Conservation (phyloP, 2,888 invertebrate genomes). For the Eumerus sabulonum region DNA sequence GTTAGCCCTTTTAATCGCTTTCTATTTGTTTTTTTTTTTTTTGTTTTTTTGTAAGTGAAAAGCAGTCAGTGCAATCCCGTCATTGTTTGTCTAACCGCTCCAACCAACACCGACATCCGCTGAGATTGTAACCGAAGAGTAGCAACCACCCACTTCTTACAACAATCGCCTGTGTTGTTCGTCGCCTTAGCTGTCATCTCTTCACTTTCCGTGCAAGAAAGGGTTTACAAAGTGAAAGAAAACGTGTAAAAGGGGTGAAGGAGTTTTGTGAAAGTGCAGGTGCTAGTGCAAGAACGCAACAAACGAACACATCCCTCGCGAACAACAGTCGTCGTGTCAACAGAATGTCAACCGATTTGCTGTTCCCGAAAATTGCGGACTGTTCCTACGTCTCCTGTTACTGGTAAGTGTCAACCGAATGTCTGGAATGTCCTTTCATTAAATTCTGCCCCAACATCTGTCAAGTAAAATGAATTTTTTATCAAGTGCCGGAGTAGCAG, state of each 20-base stretch:
- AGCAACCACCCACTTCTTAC: too few species aligned
- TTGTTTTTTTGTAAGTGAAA: background rate
- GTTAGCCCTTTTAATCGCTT: too few species aligned
- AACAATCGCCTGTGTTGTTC: background rate
- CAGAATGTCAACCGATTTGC: constrained; percentile 77
- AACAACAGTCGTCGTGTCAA: constrained; percentile 51
- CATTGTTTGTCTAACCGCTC: constrained; percentile 14
- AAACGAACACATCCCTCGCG: constrained; percentile 60
- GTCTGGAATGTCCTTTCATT: background rate
- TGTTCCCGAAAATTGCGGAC: constrained; percentile 88
- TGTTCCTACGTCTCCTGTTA: constrained; percentile 93
- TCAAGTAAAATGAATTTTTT: constrained; percentile 38
- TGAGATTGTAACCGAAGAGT: background rate
- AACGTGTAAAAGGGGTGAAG: constrained; percentile 17
- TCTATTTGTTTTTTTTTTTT: constrained; percentile 20
- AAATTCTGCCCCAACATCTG: constrained; percentile 26
- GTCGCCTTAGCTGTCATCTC: constrained; percentile 20
- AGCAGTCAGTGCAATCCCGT: constrained; percentile 40
- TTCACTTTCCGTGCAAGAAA: constrained; percentile 5
- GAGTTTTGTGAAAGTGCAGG: constrained; percentile 11
- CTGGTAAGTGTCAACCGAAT: constrained; percentile 83
- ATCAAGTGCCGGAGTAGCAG: constrained; percentile 6
- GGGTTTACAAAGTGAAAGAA: constrained; percentile 14
- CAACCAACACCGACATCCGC: constrained; percentile 16
- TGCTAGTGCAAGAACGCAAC: constrained; percentile 47